A percentile compares a stretch with the other conserved stretches of the same genome.
phyloP scores from a whole-genome alignment of 2,888 invertebrate species.

The Pediacus dermestoides region DNA sequence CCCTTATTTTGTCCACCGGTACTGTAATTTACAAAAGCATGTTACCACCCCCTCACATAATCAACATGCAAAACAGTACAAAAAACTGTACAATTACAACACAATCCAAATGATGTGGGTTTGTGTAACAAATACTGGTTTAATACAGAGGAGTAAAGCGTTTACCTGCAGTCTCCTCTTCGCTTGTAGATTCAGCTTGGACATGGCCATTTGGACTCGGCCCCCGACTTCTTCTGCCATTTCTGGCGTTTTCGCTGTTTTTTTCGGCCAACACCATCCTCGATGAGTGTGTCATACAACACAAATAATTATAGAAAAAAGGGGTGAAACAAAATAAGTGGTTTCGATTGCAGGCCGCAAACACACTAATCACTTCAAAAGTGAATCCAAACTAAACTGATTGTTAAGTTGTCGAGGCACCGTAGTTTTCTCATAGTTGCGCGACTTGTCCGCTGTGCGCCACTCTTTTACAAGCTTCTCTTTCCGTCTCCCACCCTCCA shows the following conservation, averaged over 20 bases:
- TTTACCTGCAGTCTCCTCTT: constrained; percentile 69
- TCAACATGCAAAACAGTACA: neutral
- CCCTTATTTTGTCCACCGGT: constrained; percentile 84
- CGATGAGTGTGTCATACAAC: too few species aligned
- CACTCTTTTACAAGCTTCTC: constrained; percentile 9
- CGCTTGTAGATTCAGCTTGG: constrained; percentile 78
- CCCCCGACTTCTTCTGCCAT: constrained; percentile 85
- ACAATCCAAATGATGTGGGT: neutral
- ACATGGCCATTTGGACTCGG: constrained; percentile 86
- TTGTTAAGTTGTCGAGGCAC: constrained; percentile 39
- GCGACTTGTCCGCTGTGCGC: constrained; percentile 11
- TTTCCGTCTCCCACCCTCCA: constrained; percentile 11
- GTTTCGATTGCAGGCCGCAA: too few species aligned
- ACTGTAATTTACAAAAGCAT: constrained; percentile 43
- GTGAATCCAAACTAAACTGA: too few species aligned
- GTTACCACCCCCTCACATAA: neutral
- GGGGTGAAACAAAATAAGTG: too few species aligned
- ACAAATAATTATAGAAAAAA: too few species aligned
- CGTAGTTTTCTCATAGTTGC: constrained; percentile 38
- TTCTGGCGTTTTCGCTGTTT: constrained; percentile 76
- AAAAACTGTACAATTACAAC: constrained; percentile 1
- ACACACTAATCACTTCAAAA: too few species aligned
- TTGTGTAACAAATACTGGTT: neutral
- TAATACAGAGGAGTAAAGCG: constrained; percentile 1
- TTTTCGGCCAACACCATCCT: constrained; percentile 87